Conservation (phyloP, 2,797 vertebrate genomes). For the Sorex maritimensis region DNA sequence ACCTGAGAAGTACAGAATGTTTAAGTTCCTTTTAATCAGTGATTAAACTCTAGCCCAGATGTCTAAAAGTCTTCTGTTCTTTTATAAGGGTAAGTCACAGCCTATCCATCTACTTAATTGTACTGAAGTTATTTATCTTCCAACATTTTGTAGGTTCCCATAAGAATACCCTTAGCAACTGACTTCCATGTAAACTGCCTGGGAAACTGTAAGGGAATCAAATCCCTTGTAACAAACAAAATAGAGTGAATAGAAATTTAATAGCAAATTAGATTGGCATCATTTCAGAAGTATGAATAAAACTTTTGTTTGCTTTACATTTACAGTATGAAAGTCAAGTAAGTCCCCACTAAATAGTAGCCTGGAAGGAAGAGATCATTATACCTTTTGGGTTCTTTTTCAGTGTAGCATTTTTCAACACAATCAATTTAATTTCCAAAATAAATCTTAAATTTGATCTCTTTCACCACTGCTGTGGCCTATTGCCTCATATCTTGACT, state of each 20-base stretch:
- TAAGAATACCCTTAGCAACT: constrained; percentile 80
- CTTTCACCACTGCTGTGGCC: not conserved
- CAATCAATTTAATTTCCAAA: constrained; percentile 46
- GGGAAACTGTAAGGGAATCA: constrained; percentile 81
- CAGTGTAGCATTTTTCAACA: constrained; percentile 55
- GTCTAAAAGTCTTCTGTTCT: constrained; percentile 64
- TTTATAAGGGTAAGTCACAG: constrained; percentile 77
- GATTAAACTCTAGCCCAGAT: constrained; percentile 61
- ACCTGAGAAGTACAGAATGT: constrained; percentile 32
- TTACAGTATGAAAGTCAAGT: constrained; percentile 77
- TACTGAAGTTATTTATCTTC: constrained; percentile 80
- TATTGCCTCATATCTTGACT: not conserved
- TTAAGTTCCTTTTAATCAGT: constrained; percentile 23
- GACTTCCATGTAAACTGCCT: constrained; percentile 81
- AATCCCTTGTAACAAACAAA: constrained; percentile 81
- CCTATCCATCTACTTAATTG: constrained; percentile 59
- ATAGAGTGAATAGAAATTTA: constrained; percentile 81
- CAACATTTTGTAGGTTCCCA: constrained; percentile 77
- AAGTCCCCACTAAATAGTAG: constrained; percentile 51
- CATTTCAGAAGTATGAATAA: constrained; percentile 79
- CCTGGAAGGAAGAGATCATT: constrained; percentile 53
- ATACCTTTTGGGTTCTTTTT: constrained; percentile 59
- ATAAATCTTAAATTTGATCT: constrained; percentile 30
- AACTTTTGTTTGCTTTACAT: constrained; percentile 82
- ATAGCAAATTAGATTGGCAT: constrained; percentile 83